Conservation (phyloP, 2,797 vertebrate genomes). For the Schizothorax lantsangensis region DNA sequence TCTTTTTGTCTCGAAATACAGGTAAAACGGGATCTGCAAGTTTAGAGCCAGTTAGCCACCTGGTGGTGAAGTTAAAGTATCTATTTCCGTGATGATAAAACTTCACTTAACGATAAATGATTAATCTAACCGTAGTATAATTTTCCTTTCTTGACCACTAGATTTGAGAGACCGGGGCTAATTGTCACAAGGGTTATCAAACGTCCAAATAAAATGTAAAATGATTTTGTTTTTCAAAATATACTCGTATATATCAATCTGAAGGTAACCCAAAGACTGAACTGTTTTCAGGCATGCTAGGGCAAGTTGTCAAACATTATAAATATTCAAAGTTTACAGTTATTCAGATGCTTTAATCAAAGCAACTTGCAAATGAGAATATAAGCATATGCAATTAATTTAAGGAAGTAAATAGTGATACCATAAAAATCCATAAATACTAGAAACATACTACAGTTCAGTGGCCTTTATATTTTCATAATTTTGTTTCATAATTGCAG, state of each 20-base stretch:
- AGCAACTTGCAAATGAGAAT: not conserved
- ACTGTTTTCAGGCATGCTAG: not conserved
- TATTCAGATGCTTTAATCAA: not conserved
- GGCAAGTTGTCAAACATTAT: not conserved
- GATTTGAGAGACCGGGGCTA: not conserved
- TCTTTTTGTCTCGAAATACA: not conserved
- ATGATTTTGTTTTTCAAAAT: not conserved
- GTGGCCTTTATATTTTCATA: too few relatives aligned
- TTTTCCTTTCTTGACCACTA: not conserved
- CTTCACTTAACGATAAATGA: not conserved
- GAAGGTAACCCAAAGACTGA: not conserved
- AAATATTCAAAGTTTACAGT: not conserved
- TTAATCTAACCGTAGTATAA: not conserved
- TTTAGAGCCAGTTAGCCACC: conserved; percentile 3
- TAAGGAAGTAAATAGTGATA: too few relatives aligned
- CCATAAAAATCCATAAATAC: too few relatives aligned
- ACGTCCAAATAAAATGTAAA: not conserved
- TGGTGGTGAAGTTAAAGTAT: not conserved
- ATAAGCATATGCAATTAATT: not conserved
- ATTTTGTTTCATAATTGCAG: not conserved
- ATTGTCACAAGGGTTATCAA: not conserved
- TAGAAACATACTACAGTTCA: too few relatives aligned
- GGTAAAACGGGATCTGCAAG: not conserved
- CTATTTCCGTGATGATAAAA: not conserved
- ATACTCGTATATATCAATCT: not conserved